Conservation (phyloP, 64 coral and sea anemone species). For the Anthopleura sola region DNA sequence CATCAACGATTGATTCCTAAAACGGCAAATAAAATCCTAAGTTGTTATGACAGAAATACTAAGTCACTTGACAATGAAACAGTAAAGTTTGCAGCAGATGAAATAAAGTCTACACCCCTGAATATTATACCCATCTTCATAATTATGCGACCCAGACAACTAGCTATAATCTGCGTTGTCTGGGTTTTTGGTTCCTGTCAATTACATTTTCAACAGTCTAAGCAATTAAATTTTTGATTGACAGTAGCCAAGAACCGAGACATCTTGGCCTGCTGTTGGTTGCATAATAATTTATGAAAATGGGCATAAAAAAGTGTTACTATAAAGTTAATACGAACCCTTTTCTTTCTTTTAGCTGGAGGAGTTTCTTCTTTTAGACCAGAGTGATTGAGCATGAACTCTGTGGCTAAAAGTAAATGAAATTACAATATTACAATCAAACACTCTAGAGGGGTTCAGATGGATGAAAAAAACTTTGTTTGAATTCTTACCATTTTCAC, state of each 20-base stretch:
- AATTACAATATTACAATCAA: not conserved
- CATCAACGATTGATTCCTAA: constrained; percentile 94
- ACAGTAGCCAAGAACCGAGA: too few species aligned
- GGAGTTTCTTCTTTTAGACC: constrained; percentile 64
- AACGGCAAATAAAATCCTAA: not conserved
- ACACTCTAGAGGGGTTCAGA: not conserved
- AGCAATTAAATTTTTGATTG: too few species aligned
- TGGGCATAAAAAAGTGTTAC: too few species aligned
- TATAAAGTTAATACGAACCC: constrained; percentile 45
- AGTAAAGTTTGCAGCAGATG: too few species aligned
- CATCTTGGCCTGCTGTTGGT: too few species aligned
- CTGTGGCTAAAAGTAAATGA: constrained; percentile 62
- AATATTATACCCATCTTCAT: too few species aligned
- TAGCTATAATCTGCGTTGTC: too few species aligned
- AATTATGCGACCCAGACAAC: too few species aligned
- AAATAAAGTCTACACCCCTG: too few species aligned
- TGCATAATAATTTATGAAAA: too few species aligned
- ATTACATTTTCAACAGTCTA: too few species aligned
- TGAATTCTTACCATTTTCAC: constrained; percentile 45
- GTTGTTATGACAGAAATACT: not conserved
- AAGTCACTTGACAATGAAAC: not conserved
- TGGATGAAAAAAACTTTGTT: not conserved
- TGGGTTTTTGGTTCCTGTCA: too few species aligned
- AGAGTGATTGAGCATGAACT: constrained; percentile 80
- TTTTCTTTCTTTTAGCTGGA: constrained; percentile 81